Conservation (phyloP, 2,888 invertebrate species). For the Emesis furor region DNA sequence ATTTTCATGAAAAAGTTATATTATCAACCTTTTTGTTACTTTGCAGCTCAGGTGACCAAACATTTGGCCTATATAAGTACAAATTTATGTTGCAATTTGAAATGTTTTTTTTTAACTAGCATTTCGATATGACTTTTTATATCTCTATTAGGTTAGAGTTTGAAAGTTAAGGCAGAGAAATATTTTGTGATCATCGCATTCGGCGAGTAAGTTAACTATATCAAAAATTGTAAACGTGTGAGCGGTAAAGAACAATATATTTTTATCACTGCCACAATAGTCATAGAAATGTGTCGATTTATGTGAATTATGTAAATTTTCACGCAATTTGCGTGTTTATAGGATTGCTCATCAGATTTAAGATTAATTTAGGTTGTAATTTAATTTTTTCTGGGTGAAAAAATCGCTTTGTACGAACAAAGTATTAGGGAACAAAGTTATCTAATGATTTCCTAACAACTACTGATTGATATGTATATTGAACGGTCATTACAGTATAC, state of each 20-base stretch:
- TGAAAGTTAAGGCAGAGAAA: constrained; percentile 83
- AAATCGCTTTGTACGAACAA: constrained; percentile 18
- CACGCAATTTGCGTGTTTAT: constrained; percentile 37
- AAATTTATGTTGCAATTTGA: constrained; percentile 77
- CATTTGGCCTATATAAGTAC: constrained; percentile 85
- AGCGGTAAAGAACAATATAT: constrained; percentile 82
- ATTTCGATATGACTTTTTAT: constrained; percentile 59
- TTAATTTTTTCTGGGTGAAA: constrained; percentile 33
- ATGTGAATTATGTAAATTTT: constrained; percentile 21
- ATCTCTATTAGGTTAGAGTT: constrained; percentile 80
- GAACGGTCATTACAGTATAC: constrained; percentile 12
- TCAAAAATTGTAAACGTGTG: constrained; percentile 73
- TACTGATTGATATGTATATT: constrained; percentile 14
- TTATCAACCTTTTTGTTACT: constrained; percentile 75
- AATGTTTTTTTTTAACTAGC: constrained; percentile 49
- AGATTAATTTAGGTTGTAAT: constrained; percentile 73
- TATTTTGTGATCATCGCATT: constrained; percentile 85
- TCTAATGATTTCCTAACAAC: constrained; percentile 16
- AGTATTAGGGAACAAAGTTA: constrained; percentile 21
- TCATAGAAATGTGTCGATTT: constrained; percentile 77
- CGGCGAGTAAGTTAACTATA: constrained; percentile 83
- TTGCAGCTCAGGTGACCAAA: constrained; percentile 25
- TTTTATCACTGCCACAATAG: constrained; percentile 90
- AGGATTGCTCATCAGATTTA: constrained; percentile 79
- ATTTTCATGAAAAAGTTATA: constrained; percentile 19